A percentile compares a stretch with the other conserved stretches of the same genome.
Conservation (phyloP, 2,888 invertebrate species). For the Acleris literana region DNA sequence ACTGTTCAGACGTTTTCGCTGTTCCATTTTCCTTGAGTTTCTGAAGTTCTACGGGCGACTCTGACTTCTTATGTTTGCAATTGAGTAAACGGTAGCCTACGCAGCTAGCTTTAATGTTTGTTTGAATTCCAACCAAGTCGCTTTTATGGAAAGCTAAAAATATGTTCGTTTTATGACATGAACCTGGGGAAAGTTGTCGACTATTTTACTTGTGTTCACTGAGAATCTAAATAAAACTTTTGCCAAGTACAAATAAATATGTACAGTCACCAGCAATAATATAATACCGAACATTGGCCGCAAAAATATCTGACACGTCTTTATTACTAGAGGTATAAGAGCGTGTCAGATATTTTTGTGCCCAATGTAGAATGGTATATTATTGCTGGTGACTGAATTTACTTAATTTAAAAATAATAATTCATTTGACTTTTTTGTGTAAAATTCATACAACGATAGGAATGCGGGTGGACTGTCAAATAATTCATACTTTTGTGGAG, state of each 20-base stretch:
- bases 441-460: neutral
- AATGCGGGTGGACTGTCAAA: neutral
- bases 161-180: conserved; percentile 15
- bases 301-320: too few species aligned
- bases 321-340: too few species aligned
- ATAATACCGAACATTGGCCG: too few species aligned
- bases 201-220: neutral
- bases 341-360: too few species aligned
- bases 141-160: conserved; percentile 32
- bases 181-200: neutral
- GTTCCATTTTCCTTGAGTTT: conserved; percentile 55
- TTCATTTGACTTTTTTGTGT: neutral
- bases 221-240: neutral
- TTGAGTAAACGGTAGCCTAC: conserved; percentile 39
- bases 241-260: neutral
- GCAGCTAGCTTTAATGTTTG: conserved; percentile 29
- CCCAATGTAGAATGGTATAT: too few species aligned
- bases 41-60: conserved; percentile 58
- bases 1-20: conserved; percentile 49
- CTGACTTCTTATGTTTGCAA: conserved; percentile 56
- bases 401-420: too few species aligned
- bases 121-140: conserved; percentile 28
- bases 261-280: too few species aligned
- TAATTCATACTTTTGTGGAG: conserved; percentile 38
- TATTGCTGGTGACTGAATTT: too few species aligned